Conservation (phyloP, 2,888 invertebrate genomes). For the Drosophila pseudotalamancana region DNA sequence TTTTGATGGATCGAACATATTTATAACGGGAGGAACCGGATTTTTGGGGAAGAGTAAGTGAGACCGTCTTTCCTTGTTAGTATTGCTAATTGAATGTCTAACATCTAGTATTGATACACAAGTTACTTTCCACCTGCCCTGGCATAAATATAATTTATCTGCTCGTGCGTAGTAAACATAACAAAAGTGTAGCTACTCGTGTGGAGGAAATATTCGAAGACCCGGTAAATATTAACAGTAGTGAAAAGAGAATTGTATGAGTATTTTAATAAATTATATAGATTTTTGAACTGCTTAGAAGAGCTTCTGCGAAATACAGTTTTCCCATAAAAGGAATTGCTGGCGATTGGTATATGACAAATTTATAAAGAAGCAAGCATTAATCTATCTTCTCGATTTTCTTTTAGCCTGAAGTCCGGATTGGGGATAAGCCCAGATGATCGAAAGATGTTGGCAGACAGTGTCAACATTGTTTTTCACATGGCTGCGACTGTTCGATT, state of each 20-base stretch:
- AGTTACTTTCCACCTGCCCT: slow-evolving; percentile 11
- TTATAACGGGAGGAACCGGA: slow-evolving; percentile 86
- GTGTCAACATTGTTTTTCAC: slow-evolving; percentile 86
- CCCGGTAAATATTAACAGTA: slow-evolving; percentile 13
- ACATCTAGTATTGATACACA: slow-evolving; percentile 17
- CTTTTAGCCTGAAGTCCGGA: slow-evolving; percentile 10
- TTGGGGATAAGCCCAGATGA: slow-evolving; percentile 4
- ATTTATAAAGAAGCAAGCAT: no score
- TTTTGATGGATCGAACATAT: slow-evolving; percentile 85
- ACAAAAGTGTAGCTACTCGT: slow-evolving; percentile 87
- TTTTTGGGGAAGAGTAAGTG: slow-evolving; percentile 24
- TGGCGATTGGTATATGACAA: slow-evolving; percentile 18
- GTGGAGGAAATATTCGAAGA: slow-evolving; percentile 85
- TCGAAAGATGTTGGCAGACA: slow-evolving; percentile 66
- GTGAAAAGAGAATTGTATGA: neutral
- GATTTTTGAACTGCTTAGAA: slow-evolving; percentile 12
- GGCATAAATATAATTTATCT: slow-evolving; percentile 15
- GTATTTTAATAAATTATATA: neutral
- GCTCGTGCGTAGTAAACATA: slow-evolving; percentile 87
- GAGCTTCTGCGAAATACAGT: neutral
- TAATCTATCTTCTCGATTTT: neutral
- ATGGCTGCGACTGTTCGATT: slow-evolving; percentile 87
- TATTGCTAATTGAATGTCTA: neutral
- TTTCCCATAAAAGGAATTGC: slow-evolving; percentile 10
- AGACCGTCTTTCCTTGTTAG: neutral